A percentile compares a stretch with the other conserved stretches of the same genome.
These are phyloP conservation scores for Protobothrops flavoviridis DNA, from an alignment of 2,113 vertebrate genomes.

Conservation along the genomic window DNA sequence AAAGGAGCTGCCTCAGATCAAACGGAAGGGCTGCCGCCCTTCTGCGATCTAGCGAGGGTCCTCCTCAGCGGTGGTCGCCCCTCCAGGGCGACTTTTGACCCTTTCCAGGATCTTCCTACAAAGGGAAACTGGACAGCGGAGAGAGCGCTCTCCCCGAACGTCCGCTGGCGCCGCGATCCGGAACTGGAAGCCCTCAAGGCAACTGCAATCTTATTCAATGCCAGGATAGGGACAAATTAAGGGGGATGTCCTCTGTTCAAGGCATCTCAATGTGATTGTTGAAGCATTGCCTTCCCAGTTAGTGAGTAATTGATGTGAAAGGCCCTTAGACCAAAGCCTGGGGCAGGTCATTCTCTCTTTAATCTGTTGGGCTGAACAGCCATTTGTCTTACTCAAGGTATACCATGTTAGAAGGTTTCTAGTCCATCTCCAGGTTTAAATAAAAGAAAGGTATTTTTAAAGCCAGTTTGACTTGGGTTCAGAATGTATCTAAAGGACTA, in stretches of 20 bases:
- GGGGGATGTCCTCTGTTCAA: not conserved
- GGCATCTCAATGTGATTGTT: not conserved
- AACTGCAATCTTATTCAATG: not conserved
- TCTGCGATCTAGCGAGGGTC: no score
- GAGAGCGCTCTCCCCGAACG: accelerated
- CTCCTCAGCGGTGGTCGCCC: no score
- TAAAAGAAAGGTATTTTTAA: not conserved
- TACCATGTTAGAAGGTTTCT: not conserved
- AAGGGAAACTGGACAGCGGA: no score
- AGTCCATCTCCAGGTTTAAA: not conserved
- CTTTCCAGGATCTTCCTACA: no score
- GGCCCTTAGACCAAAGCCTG: not conserved
- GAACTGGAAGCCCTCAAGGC: not conserved
- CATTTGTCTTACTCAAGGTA: not conserved
- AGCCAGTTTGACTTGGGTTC: not conserved
- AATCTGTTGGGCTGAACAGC: not conserved
- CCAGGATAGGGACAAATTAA: not conserved
- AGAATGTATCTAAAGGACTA: not conserved
- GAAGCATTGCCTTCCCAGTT: not conserved
- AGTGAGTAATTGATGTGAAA: not conserved
- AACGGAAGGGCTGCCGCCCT: no score
- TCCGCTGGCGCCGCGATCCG: no score
- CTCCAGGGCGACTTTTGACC: no score
- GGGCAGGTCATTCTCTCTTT: not conserved
- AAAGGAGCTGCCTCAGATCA: no score